Base-by-base conservation (phyloP, 2,797 vertebrate species). In the Gallinago nigripennis region DNA sequence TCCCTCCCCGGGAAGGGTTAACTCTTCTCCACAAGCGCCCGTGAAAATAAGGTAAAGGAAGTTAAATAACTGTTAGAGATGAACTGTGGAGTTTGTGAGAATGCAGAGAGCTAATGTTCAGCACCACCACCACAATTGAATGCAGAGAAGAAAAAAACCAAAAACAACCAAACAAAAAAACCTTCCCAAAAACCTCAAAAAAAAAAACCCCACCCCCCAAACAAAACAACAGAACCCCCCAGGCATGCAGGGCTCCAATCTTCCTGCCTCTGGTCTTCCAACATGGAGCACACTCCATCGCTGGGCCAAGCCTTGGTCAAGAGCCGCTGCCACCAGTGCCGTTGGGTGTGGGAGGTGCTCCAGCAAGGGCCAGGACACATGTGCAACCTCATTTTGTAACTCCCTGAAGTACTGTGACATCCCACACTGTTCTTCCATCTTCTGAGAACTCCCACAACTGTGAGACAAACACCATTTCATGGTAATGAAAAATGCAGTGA, bases 221-320 rank as follows among this genome's bases (percentile, higher is more conserved):
- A 31, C 11, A 23, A 23, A 46, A 23, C 45, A 46, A 46, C 45
- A 46, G 45, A 46, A 56, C 54, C 31, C 27, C 14, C 25, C 30
- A 48, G 30, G 17, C 31, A 31, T 12, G 20, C 30, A 48, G 30
- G 17, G 16, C 56, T 43, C 48, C 37, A 10, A 7, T 12, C 33
- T 54, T 39, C 4, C 33, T 9, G 9, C 43, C 16, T 2, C n/a
- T 56, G 41, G 4, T 50, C 19, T 50, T 37, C 57, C 37, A 28
- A 19, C 7, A 16, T 35, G 11, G 21, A 43, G 16, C 1, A 2
- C 11, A 3, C 10, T 45, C 50, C 28, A 21, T n/a, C 0, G 0
- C 30, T 43, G 43, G 20, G 35, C 50, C 21, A 48, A 56, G 24
- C 25, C 54, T 75, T 61, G 54, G 61, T 23, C n/a, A n/a, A 81